Conservation (phyloP, 23 tunicate species). For the Trididemnum nubilum region DNA sequence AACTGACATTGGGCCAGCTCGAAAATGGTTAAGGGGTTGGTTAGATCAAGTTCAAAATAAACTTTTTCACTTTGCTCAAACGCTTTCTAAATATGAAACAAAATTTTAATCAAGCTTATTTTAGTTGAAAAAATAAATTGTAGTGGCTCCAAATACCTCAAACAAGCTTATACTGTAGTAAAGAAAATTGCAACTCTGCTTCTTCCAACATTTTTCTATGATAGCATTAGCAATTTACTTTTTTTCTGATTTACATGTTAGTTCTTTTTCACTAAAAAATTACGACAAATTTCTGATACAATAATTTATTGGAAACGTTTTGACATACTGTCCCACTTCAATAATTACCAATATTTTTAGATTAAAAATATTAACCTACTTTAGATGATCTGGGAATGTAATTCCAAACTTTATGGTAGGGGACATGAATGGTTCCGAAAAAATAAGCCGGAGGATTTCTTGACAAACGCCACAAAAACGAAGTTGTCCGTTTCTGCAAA, state of each 20-base stretch:
- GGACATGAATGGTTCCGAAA: constrained; percentile 69
- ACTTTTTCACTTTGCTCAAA: constrained; percentile 34
- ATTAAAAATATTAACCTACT: too few species aligned
- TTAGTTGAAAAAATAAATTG: constrained; percentile 31
- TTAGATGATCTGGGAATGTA: constrained; percentile 50
- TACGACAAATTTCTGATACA: too few species aligned
- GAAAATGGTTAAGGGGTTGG: constrained; percentile 22
- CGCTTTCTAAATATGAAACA: constrained; percentile 31
- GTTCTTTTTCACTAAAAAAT: too few species aligned
- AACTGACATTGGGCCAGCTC: constrained; percentile 40
- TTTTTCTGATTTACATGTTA: too few species aligned
- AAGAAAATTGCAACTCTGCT: too few species aligned
- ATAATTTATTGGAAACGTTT: too few species aligned
- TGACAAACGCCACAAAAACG: constrained; percentile 53
- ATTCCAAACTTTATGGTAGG: constrained; percentile 57
- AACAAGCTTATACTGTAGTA: too few species aligned
- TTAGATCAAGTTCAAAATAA: constrained; percentile 59
- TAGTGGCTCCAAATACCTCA: too few species aligned
- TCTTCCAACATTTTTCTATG: too few species aligned
- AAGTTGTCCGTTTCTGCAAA: background rate
- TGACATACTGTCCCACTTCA: too few species aligned
- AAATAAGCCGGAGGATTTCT: constrained; percentile 65
- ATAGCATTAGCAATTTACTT: too few species aligned
- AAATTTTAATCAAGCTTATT: constrained; percentile 17
- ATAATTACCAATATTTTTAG: too few species aligned